Evolutionary conservation across 2,888 invertebrate genomes (phyloP), one percentile per base, ranked within the genome.

Genomic region (Pammene fasciana): DNA sequence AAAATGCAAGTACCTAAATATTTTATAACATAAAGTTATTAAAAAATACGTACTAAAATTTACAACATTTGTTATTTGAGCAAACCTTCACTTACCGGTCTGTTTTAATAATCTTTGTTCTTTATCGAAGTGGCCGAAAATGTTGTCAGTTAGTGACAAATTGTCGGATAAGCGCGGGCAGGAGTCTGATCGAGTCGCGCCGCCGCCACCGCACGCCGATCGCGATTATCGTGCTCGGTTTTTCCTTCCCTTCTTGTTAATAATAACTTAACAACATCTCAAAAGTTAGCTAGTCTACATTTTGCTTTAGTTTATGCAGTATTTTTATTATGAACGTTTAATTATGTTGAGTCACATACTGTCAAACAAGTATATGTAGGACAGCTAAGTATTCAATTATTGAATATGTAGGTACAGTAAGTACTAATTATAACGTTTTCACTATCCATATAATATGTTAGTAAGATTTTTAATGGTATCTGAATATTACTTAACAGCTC

Each of bases 71-170:
- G 41, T 57, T 55, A 18, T 1, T 43, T 55, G 10, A 38, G 14
- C 14, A 52, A 55, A 60, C n/a, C 11, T 56, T 16, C 34, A 57
- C 2, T 50, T 36, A 18, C 60, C 10, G 10, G 14, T 70, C 70
- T 70, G 65, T 60, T 65, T 60, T 14, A 54, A 45, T 16, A 45
- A 26, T 26, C 16, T 72, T 73, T 86, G 81, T 73, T 86, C 86
- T 87, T 84, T 86, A 85, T 45, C 74, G 76, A 77, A 74, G 77
- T 82, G 79, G 78, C 82, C 83, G 81, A 88, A 88, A 87, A 84
- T 80, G 83, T 83, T 81, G 85, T 82, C 84, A 77, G 81, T 80
- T 78, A 81, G 84, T 90, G 91, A 91, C 91, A 90, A 90, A 91
- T 92, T 91, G 85, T 82, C 74, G 82, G 91, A 90, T 91, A 92